Evolutionary conservation across 2,888 invertebrate species (phyloP), one percentile per base, ranked within the genome.

Genomic region (Nymphalis c-album): DNA sequence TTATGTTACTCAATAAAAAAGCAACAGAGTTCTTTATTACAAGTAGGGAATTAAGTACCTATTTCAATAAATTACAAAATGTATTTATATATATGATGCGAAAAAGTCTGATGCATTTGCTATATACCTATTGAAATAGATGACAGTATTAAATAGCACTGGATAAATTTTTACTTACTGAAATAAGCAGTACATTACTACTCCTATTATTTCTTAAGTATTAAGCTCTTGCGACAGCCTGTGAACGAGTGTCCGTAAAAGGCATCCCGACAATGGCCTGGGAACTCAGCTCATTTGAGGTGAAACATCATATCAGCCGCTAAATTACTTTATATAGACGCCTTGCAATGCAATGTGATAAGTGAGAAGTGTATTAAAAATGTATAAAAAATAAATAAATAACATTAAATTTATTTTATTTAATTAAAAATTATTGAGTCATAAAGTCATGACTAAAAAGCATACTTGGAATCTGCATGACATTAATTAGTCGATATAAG

Each of bases 261-360:
- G 91, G 91, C 80, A 80, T 75, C 78, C 86, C 88, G 84, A 91
- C 91, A 92, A 92, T 91, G 84, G 86, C 86, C 82, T 91, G 91
- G 90, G 91, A 92, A 92, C 91, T 82, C 79, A 81, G 87, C 91
- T 92, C 91, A 91, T 92, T 92, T 92, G 88, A 88, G 81, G 84
- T 87, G 89, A 88, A 89, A 90, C 57, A 57, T 31, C 53, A 90
- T 90, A 90, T 89, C 84, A 82, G 82, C 86, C 82, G 86, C 86
- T 87, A 86, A 90, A 87, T 86, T 85, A 85, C 80, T 83, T 89
- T 86, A 89, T 88, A 88, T 83, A 82, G 80, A 81, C 82, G 79
- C 40, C 82, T 78, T 71, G 77, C 76, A 73, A 75, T 65, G 74
- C 22, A 16, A 31, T 26, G 26, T 20, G 16, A 55, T 55, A 22